Evolutionary conservation across 1,140 invertebrate species (phyloP).

Genomic region (Drosophila lacteicornis): DNA sequence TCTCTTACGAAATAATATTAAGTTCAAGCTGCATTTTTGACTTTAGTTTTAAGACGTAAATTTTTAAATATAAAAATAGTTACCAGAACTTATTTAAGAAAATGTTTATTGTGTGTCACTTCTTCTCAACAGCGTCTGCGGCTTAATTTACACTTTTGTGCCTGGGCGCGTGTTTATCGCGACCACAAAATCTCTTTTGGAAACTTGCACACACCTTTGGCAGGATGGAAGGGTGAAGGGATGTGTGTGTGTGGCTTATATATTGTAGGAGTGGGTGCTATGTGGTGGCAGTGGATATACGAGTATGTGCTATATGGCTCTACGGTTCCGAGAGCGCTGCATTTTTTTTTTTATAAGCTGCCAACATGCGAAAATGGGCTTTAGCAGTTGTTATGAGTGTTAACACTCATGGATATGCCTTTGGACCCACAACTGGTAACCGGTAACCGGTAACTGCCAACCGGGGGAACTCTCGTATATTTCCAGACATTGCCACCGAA

Average conservation of each 20-base stretch:
- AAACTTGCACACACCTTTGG: slow-evolving; percentile 61
- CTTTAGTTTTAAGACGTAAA: no score
- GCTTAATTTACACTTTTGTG: slow-evolving; percentile 83
- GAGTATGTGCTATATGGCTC: slow-evolving; percentile 52
- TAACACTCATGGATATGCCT: slow-evolving; percentile 79
- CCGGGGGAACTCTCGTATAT: slow-evolving; percentile 50
- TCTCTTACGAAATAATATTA: no score
- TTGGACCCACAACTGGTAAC: slow-evolving; percentile 34
- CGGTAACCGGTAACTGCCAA: slow-evolving; percentile 39
- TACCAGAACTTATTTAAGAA: background rate
- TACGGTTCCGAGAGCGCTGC: slow-evolving; percentile 53
- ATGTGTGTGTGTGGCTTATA: slow-evolving; percentile 3
- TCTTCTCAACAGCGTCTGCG: slow-evolving; percentile 57
- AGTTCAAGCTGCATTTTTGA: no score
- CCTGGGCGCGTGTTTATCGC: slow-evolving; percentile 79
- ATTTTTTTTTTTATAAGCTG: slow-evolving; percentile 77
- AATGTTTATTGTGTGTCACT: slow-evolving; percentile 24
- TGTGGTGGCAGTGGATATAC: slow-evolving; percentile 2
- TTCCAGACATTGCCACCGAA: slow-evolving; percentile 28
- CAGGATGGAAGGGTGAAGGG: slow-evolving; percentile 11
- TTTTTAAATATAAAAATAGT: no score
- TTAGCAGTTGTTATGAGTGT: slow-evolving; percentile 83
- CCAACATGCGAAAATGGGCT: slow-evolving; percentile 84
- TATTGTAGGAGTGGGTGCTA: slow-evolving; percentile 50
- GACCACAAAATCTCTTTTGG: slow-evolving; percentile 74